Conservation (phyloP, 1,140 invertebrate species). For the Leptinotarsa undecemlineata region DNA sequence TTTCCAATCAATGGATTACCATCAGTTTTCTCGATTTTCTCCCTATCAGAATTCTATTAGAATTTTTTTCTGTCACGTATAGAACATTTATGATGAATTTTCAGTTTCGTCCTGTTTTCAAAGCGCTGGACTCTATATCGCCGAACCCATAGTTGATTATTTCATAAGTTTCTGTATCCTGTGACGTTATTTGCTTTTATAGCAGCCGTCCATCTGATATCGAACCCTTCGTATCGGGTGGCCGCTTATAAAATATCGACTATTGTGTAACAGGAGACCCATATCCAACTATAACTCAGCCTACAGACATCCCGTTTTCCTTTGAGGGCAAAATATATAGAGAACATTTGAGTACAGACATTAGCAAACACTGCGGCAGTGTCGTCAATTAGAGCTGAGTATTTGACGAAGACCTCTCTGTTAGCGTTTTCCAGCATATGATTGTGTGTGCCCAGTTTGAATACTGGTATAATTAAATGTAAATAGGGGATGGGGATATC, state of each 20-base stretch:
- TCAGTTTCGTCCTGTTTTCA: too few species aligned
- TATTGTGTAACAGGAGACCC: not conserved
- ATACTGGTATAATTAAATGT: slow-evolving; percentile 6
- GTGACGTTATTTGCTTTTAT: not conserved
- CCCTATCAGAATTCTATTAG: too few species aligned
- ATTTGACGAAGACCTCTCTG: slow-evolving; percentile 3
- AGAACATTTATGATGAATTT: too few species aligned
- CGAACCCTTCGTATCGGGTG: not conserved
- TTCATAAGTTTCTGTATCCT: too few species aligned
- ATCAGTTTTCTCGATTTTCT: too few species aligned
- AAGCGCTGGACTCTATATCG: too few species aligned
- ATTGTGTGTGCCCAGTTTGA: not conserved
- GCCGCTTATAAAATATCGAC: not conserved
- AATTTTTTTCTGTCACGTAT: too few species aligned
- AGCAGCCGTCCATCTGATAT: not conserved
- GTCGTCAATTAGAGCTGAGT: not conserved
- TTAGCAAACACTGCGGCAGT: not conserved
- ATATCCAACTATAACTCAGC: not conserved
- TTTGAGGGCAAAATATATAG: not conserved
- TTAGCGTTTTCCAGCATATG: not conserved
- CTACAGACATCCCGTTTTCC: not conserved
- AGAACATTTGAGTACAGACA: not conserved
- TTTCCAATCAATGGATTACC: too few species aligned
- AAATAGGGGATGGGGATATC: not conserved
- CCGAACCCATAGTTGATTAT: too few species aligned